Base-by-base conservation (phyloP, 2,113 vertebrate genomes). In the Sander lucioperca region DNA sequence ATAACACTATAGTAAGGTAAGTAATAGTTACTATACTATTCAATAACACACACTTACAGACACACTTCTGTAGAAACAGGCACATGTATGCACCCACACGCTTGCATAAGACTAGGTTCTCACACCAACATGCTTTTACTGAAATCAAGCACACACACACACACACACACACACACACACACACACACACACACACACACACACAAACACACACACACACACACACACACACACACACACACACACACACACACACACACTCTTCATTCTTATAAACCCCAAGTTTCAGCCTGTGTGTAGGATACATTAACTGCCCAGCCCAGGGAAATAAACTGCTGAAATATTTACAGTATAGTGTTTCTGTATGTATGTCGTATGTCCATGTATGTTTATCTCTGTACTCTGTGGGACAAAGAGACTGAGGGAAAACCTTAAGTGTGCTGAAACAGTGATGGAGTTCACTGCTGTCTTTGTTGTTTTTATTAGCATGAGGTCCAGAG, bases 321-420 rank as follows among this genome's bases (percentile, higher is more conserved):
- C 13, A 18, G 8, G 0, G n/a, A 53, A 66, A 87, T 70, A 58
- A 58, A 65, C 2, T 73, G 54, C 72, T 87, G 23, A 82, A 83
- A 77, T 83, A 76, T 82, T 87, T 78, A 82, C 39, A 75, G 71
- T 15, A 2, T 56, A 51, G 10, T 14, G 1, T 64, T 54, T 66
- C 15, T 71, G 10, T 39, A 61, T 89, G 51, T 56, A 62, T 57
- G 50, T 48, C 57, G 51, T 56, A 57, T 61, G 50, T 48, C 61
- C 74, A 48, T 56, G 67, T 68, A 73, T 21, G 65, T 79, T 53
- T 23, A 39, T 59, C 47, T 45, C 43, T 1, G n/a, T 50, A 15
- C 62, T 85, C 76, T 65, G 61, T 58, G 50, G 36, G 27, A 53
- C 56, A 30, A 14, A 69, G 50, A 8, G 43, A 57, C 65, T 18